Evolutionary conservation across 1,140 invertebrate genomes (phyloP), one percentile per base, ranked within the genome.

Genomic region (Cherax quadricarinatus): DNA sequence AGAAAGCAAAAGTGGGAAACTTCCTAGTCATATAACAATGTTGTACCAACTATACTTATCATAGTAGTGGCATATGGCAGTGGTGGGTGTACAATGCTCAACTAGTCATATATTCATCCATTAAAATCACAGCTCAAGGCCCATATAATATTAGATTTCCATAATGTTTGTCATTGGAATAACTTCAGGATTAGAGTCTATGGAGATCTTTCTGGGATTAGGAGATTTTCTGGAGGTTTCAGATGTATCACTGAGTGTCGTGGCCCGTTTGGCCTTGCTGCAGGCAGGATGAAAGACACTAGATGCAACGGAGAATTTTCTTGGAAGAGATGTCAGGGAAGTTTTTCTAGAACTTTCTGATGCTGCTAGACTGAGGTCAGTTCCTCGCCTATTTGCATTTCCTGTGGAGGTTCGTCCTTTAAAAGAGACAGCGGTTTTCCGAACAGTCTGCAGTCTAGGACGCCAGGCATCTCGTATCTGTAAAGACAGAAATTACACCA

Each of bases 341-440:
- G 70, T 75, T 21, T 75, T 75, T 75, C 70, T 75, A 75, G 70
- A 75, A 30, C 16, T 21, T 75, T 75, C 70, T 30, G 70, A 75
- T 30, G 6, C 6, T 75, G n/a, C 24, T 3, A 75, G 7, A 75
- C 70, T 75, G 9, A 75, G 12, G 62, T 66, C 62, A 66, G 14
- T 66, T 5, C 14, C 62, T 66, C 62, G 14, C 21, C 16, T 66
- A 75, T 30, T 75, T 75, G n/a, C 3, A 21, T 75, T 75, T 9
- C 4, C 4, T 30, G n/a, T 75, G 70, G 70, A 10, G 1, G n/a
- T 75, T 6, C 30, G n/a, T 30, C n/a, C 70, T 30, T n/a, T n/a
- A 16, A 24, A 30, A 75, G 70, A 24, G 12, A 10, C 6, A 24
- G 30, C 6, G 5, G 70, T 75, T 75, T 24, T 75, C 24, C 30